Evolutionary conservation across 1,140 invertebrate species (phyloP), one percentile per base, ranked within the genome.

Genomic region (Drosophila leontia): DNA sequence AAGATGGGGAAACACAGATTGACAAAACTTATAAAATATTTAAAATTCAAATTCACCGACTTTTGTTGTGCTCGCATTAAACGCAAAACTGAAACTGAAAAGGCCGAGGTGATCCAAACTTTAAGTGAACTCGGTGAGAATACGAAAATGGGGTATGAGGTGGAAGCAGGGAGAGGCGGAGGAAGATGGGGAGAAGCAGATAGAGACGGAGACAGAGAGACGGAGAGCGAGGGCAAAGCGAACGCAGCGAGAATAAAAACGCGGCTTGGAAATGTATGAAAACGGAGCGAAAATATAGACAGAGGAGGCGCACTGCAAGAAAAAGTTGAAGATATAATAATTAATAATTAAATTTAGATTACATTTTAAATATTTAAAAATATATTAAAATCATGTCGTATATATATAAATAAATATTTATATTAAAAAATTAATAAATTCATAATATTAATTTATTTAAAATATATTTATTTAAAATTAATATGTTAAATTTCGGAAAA

Each of bases 71-170:
- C 42, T 85, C 88, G 88, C 84, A 75, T 59, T 88, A 78, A 83
- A 69, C 59, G 81, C 80, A 80, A 80, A 85, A 88, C 76, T 90
- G 74, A 80, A 86, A 91, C 88, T 91, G 88, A 61, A 53, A 58
- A 58, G 23, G 47, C 53, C 71, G 65, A 68, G 67, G 44, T 80
- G 70, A 75, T 53, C 41, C 77, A 65, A 84, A 78, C 64, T 88
- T 88, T 62, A 88, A 83, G 84, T 88, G 84, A 72, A 70, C 84
- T 88, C 65, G 78, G 5, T 88, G 84, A 88, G 84, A 87, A 87
- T 87, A 56, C 53, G 42, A 78, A 67, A n/a, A 34, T 37, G 41
- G 35, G 56, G 50, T 65, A 51, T 11, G 67, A 50, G 44, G 41
- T 26, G 29, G 32, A 1, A 12, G 11, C 32, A 9, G 44, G 17